Evolutionary conservation across 2,113 vertebrate species (phyloP), one percentile per base, ranked within the genome.

Genomic region (Myotis brandtii): DNA sequence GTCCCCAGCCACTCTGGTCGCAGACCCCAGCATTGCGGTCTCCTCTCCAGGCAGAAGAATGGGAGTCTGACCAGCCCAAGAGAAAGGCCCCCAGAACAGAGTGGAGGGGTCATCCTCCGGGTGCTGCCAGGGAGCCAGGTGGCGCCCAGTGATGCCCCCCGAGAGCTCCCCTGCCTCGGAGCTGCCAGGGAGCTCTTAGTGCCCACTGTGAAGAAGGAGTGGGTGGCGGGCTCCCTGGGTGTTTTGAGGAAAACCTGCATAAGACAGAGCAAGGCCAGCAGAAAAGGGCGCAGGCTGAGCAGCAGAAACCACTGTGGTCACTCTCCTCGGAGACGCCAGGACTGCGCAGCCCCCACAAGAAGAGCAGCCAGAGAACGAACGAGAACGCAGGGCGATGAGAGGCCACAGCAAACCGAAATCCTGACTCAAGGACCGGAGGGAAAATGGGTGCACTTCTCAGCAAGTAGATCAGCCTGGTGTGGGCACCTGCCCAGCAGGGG

Each of bases 161-260:
- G n/a, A 8, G 30, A 2, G 0, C 56, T 21, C 2, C 25, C 2
- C 0, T 1, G 43, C 18, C 34, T 2, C 0, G 4, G 27, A 48
- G 12, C 34, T 5, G 5, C 18, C 13, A 0, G 46, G 10, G 62
- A 27, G 82, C 59, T 21, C 48, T 16, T n/a, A 2, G 62, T 2
- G 10, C 34, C 43, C n/a, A 66, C 30, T 32, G 27, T 30, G 62
- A 32, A 66, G 13, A 5, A 32, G 62, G 62, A 14, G 62, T 66
- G 62, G 12, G 27, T 30, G 27, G 27, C 30, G 2, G 62, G 62
- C 27, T 32, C 12, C 62, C 62, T 12, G 2, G 13, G 11, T 64
- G 27, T 66, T 64, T 32, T 66, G 62, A 66, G 62, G 62, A 66
- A 32, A 32, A 32, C 27, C 30, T 30, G 62, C 62, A 6, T 32